Evolutionary conservation across 2,888 invertebrate species (phyloP).

Genomic region (Bembecia ichneumoniformis): DNA sequence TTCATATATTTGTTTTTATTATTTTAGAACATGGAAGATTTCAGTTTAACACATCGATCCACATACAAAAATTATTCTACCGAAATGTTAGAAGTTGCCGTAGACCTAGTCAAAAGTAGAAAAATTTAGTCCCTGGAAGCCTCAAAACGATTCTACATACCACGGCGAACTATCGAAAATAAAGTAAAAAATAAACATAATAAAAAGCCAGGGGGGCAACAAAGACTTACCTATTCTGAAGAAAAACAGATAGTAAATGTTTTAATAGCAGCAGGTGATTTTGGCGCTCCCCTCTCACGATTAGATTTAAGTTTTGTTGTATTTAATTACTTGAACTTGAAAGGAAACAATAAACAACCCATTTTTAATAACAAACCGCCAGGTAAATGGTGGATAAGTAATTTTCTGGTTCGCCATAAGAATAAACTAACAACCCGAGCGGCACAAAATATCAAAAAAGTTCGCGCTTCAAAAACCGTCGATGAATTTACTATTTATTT

Average conservation of each 20-base stretch:
- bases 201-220: slow-evolving; percentile 8
- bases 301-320: slow-evolving; percentile 10
- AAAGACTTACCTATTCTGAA: slow-evolving; percentile 9
- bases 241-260: slow-evolving; percentile 8
- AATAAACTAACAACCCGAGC: slow-evolving; percentile 8
- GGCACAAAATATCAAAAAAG: slow-evolving; percentile 6
- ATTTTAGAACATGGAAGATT: slow-evolving; percentile 5
- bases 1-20: slow-evolving; percentile 5
- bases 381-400: slow-evolving; percentile 8
- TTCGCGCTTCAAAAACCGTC: slow-evolving; percentile 7
- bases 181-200: slow-evolving; percentile 10
- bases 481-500: slow-evolving; percentile 9
- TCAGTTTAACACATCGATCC: background rate
- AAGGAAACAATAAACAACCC: slow-evolving; percentile 1
- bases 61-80: background rate
- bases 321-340: slow-evolving; percentile 9
- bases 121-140: slow-evolving; percentile 3
- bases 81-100: slow-evolving; percentile 7
- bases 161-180: slow-evolving; percentile 10
- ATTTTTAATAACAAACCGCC: slow-evolving; percentile 5
- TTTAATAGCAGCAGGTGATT: slow-evolving; percentile 7
- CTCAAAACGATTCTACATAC: slow-evolving; percentile 5
- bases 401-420: slow-evolving; percentile 8
- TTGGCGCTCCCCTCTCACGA: slow-evolving; percentile 7
- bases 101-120: slow-evolving; percentile 7